Evolutionary conservation across 2,113 vertebrate species (phyloP).

Genomic region (Xenus cinereus): DNA sequence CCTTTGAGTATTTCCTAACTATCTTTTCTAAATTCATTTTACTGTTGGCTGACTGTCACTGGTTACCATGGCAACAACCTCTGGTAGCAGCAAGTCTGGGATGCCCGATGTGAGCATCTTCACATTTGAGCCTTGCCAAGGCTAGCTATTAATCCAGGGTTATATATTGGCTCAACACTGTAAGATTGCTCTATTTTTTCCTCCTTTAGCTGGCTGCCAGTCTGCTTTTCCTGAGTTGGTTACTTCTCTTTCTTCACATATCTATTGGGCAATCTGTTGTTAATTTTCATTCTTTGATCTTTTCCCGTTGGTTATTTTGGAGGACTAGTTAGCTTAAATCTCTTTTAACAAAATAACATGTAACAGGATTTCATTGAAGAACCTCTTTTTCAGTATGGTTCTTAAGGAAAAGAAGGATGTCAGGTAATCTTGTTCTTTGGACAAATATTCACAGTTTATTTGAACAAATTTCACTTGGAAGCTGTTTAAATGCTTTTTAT

Average conservation of each 20-base stretch:
- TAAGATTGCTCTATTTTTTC: conserved; percentile 33
- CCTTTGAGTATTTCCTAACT: conserved; percentile 31
- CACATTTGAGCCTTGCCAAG: conserved; percentile 58
- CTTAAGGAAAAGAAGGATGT: background rate
- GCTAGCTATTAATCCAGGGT: conserved; percentile 50
- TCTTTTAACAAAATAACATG: background rate
- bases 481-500: conserved; percentile 14
- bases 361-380: background rate
- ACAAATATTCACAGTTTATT: background rate
- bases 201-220: conserved; percentile 6
- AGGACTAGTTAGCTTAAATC: background rate
- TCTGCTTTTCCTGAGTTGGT: conserved; percentile 15
- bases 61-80: conserved; percentile 63
- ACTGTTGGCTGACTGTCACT: conserved; percentile 46
- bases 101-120: conserved; percentile 41
- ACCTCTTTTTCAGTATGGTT: background rate
- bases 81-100: conserved; percentile 48
- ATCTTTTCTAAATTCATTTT: conserved; percentile 44
- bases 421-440: background rate
- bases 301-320: background rate
- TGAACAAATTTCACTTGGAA: background rate
- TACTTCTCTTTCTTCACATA: conserved; percentile 19
- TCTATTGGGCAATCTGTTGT: conserved; percentile 12
- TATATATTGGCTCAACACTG: conserved; percentile 40
- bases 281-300: conserved; percentile 50